Base-by-base conservation (phyloP, 1,140 invertebrate species). In the Choristoneura fumiferana region DNA sequence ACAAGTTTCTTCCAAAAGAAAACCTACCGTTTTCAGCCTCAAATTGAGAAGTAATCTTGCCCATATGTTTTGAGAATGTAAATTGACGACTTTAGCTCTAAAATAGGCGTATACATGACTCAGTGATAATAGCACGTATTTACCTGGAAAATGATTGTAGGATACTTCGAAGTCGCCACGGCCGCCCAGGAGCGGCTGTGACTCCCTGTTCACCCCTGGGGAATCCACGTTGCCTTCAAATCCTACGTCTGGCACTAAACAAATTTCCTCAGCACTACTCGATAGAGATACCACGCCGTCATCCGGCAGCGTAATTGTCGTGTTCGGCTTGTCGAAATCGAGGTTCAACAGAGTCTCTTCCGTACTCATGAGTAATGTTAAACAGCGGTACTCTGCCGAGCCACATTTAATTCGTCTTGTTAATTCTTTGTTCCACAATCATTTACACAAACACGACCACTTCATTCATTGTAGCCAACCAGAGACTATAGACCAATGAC, bases 101-200 rank as follows among this genome's bases (percentile, higher is more conserved):
- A 71, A 71, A 68, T 63, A 64, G 38, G 63, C 36, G 38, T 34
- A 62, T 56, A 63, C 53, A 73, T 71, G 68, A 70, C 49, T 74
- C 65, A 73, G 62, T 52, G 43, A 58, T 18, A 35, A 63, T 18
- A 58, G 40, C 60, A 39, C 62, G 13, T 33, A 81, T 85, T 80
- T 90, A 96, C 95, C 95, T 91, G 95, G 93, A 86, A 96, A 96
- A 69, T 94, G 92, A 87, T 96, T 96, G 66, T 92, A 95, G 35
- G 93, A 92, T 49, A 94, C 90, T 81, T 96, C 95, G 64, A 93
- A 90, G 72, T 95, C 94, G 87, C 95, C 93, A 68, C 94, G 92
- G 90, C 94, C 93, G 87, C 95, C 94, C 18, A 97, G 92, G 65
- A 97, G 92, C 81, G 96, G 96, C 91, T 97, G 96, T 84, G 95